Conservation (phyloP, 2,113 vertebrate species). For the Xyrauchen texanus region DNA sequence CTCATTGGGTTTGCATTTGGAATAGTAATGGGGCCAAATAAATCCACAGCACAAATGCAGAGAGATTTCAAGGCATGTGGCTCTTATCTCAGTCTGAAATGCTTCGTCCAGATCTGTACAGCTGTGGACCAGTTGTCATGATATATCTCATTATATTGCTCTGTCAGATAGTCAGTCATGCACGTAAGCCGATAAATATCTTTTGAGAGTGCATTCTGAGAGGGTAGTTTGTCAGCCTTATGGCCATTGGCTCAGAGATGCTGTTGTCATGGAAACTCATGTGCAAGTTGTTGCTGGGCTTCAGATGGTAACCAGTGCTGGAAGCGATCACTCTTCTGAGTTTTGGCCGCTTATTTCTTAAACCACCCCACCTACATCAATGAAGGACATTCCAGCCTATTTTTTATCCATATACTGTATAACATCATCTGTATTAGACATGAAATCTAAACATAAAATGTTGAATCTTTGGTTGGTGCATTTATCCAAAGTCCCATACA, state of each 20-base stretch:
- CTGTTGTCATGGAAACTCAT: conserved; percentile 68
- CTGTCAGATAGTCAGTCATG: conserved; percentile 46
- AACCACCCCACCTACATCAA: too few relatives aligned
- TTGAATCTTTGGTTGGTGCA: too few relatives aligned
- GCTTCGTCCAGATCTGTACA: background rate
- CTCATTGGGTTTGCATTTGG: background rate
- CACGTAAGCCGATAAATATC: conserved; percentile 55
- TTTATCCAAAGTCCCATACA: too few relatives aligned
- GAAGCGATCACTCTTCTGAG: conserved; percentile 45
- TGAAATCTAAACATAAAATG: too few relatives aligned
- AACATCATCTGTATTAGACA: too few relatives aligned
- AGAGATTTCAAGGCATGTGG: background rate
- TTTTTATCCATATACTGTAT: too few relatives aligned
- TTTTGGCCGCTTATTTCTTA: conserved; percentile 8
- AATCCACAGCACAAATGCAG: background rate
- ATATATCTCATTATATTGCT: conserved; percentile 5
- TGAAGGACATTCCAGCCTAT: too few relatives aligned
- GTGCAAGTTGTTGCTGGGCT: conserved; percentile 51
- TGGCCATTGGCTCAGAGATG: conserved; percentile 52
- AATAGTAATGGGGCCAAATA: background rate
- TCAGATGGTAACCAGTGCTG: conserved; percentile 53
- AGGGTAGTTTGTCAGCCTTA: conserved; percentile 44
- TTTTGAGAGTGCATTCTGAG: conserved; percentile 51
- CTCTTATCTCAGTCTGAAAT: background rate
- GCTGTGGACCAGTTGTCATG: conserved; percentile 23